These are phyloP conservation scores for Typhlichthys subterraneus DNA, from an alignment of 2,797 vertebrate genomes.

Conservation along the genomic window DNA sequence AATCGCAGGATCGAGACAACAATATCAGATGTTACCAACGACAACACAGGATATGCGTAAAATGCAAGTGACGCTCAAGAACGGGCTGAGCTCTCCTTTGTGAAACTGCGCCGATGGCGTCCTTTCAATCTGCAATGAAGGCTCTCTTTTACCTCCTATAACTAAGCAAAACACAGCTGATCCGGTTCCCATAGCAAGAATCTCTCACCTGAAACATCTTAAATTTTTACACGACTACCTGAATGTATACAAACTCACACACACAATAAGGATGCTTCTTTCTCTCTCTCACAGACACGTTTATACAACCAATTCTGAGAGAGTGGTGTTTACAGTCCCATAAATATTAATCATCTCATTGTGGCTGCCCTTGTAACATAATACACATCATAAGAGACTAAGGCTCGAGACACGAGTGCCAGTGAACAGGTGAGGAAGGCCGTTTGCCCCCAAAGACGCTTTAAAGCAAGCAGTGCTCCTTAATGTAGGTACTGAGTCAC, in stretches of 20 bases:
- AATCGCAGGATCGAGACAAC: constrained; percentile 36
- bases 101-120: constrained; percentile 5
- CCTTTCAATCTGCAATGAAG: constrained; percentile 21
- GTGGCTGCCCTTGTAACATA: constrained; percentile 1
- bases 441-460: constrained; percentile 34
- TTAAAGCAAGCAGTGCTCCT: constrained; percentile 25
- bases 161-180: constrained; percentile 59
- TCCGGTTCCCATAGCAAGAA: constrained; percentile 71
- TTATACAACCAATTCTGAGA: not conserved
- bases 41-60: constrained; percentile 16
- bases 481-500: constrained; percentile 20
- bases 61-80: not conserved
- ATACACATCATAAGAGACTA: constrained; percentile 15
- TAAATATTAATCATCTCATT: not conserved
- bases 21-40: constrained; percentile 30
- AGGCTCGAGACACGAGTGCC: constrained; percentile 4
- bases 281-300: constrained; percentile 22
- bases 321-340: not conserved
- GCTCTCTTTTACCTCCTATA: constrained; percentile 43
- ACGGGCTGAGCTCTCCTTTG: not conserved
- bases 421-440: constrained; percentile 12
- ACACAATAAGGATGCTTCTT: not conserved
- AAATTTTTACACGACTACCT: constrained; percentile 49
- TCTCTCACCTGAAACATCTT: constrained; percentile 53
- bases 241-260: constrained; percentile 32